Evolutionary conservation across 1,140 invertebrate species (phyloP), one percentile per base, ranked within the genome.

Genomic region (Trypoxylus dichotomus): DNA sequence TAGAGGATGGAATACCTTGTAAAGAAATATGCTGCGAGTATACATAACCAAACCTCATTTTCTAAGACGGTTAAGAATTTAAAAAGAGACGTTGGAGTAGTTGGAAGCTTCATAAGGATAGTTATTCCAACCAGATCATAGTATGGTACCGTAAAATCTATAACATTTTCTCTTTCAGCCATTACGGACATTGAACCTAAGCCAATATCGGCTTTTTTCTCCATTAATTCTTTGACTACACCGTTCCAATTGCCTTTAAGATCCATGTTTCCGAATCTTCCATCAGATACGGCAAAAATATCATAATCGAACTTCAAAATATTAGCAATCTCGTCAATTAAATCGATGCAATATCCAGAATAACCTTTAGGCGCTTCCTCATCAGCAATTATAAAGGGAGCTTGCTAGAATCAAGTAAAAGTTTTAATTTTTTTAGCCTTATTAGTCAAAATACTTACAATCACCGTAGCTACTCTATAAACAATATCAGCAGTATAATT

Each of bases 401-500:
- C 84, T 84, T 88, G 87, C 87, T 90, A 79, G 13, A 83, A 83
- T 73, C 27, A 60, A 60, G 41, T 75, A 37, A 8, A 8, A 32
- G 7, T 32, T 3, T 32, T 32, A 32, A 32, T 32, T 32, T 32
- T 32, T 32, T 32, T 2, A 74, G 15, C 24, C 24, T 29, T 77
- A 72, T 71, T 29, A 76, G 47, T 75, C 43, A 54, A 71, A 15
- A n/a, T 0, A 82, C 86, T 85, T 85, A 93, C 93, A 84, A 93
- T 88, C 7, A 94, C 91, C 0, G 94, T 94, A 6, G 93, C 93
- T 58, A 96, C 91, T 72, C 94, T 90, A 85, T 95, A 96, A 7
- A 94, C 93, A 60, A 94, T 92, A 81, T 94, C 90, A 1, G 94
- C 94, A 0, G 93, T 93, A 73, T 93, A 92, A 84, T 94, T 94